phyloP scores from a whole-genome alignment of 2,797 vertebrate genomes.

The Mus spretus region DNA sequence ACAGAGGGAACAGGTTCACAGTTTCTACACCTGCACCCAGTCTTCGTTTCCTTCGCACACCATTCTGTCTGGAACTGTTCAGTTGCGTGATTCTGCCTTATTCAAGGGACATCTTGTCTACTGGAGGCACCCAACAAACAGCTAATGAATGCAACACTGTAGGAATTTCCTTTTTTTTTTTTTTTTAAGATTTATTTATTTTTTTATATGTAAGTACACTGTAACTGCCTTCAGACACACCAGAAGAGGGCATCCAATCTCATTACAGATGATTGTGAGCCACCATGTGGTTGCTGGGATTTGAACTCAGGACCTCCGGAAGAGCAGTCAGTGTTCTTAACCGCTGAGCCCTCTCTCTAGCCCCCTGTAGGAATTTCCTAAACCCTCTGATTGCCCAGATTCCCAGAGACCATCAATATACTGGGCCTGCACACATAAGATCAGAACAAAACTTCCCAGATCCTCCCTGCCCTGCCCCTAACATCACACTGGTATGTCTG shows the following conservation, averaged over 20 bases:
- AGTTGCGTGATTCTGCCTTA: not conserved
- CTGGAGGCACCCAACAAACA: not conserved
- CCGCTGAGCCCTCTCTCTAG: too few species aligned
- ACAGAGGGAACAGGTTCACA: accelerated
- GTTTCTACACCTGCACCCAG: not conserved
- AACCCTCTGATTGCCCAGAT: not conserved
- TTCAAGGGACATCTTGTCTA: accelerated
- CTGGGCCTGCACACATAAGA: not conserved
- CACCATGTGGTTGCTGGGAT: too few species aligned
- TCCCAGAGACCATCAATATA: not conserved
- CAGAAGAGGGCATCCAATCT: too few species aligned
- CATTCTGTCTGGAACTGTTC: not conserved
- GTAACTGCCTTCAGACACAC: too few species aligned
- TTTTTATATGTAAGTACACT: too few species aligned
- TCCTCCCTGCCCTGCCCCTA: not conserved
- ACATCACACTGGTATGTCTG: not conserved
- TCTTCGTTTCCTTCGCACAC: not conserved
- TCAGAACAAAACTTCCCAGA: not conserved
- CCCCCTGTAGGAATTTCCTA: not conserved
- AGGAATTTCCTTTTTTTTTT: not conserved
- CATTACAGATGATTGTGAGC: too few species aligned
- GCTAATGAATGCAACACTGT: not conserved
- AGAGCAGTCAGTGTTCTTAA: too few species aligned
- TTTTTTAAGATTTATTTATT: too few species aligned
- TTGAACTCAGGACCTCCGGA: too few species aligned